Percentiles rank a stretch among this genome's conserved stretches.
Conservation (phyloP, 2,113 vertebrate species). For the Puma concolor region DNA sequence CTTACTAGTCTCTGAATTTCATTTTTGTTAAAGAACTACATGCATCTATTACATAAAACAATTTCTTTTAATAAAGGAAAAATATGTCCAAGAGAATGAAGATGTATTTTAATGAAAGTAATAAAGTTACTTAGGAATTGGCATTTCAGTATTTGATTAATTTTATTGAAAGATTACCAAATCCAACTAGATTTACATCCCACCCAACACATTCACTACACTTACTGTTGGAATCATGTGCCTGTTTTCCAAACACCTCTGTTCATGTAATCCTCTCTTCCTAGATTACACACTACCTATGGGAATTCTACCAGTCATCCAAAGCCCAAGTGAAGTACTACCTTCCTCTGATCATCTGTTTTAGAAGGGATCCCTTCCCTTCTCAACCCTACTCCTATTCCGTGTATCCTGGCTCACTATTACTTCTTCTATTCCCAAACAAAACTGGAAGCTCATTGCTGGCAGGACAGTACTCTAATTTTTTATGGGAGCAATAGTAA, state of each 20-base stretch:
- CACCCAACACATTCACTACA: not conserved
- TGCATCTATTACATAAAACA: not conserved
- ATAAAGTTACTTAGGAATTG: not conserved
- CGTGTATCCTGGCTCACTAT: not conserved
- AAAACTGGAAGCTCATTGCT: not conserved
- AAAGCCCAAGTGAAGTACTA: not conserved
- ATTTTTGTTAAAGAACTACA: not conserved
- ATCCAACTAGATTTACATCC: not conserved
- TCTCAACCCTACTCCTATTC: not conserved
- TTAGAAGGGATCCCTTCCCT: not conserved
- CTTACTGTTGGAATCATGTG: not conserved
- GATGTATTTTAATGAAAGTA: not conserved
- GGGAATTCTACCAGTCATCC: not conserved
- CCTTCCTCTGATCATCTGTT: not conserved
- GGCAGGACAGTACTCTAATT: not conserved
- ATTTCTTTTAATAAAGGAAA: constrained; percentile 22
- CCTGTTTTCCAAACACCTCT: not conserved
- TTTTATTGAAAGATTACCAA: not conserved
- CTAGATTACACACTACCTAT: not conserved
- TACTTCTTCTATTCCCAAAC: not conserved
- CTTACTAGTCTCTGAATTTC: not conserved
- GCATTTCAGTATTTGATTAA: not conserved
- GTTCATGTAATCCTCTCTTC: not conserved
- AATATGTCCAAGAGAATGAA: not conserved
- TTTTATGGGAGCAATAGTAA: not conserved